phyloP scores from a whole-genome alignment of 2,113 vertebrate species.

The Gallinago media region DNA sequence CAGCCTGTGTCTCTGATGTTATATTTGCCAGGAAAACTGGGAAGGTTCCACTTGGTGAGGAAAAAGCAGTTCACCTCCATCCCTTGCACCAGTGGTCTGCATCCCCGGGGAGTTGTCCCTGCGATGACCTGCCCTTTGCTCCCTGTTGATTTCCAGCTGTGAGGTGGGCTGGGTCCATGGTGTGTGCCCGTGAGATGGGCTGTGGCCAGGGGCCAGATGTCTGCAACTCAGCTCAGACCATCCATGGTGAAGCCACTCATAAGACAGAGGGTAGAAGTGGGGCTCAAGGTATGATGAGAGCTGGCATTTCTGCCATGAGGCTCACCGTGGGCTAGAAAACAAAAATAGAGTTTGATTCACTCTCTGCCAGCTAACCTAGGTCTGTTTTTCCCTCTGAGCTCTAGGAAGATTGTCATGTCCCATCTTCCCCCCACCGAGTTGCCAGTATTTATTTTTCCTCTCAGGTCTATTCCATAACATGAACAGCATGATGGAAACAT shows the following conservation, averaged over 20 bases:
- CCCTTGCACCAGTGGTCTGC: fast-evolving
- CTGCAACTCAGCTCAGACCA: neutral
- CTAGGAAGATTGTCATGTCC: constrained; percentile 58
- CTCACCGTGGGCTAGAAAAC: constrained; percentile 45
- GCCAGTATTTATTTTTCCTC: constrained; percentile 37
- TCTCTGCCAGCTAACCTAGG: constrained; percentile 19
- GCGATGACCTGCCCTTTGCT: neutral
- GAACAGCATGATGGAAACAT: constrained; percentile 26
- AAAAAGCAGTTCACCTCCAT: neutral
- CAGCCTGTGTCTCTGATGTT: neutral
- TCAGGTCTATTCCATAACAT: constrained; percentile 2
- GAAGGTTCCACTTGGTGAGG: neutral
- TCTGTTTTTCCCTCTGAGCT: constrained; percentile 59
- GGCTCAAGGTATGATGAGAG: constrained; percentile 44
- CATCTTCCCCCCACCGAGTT: constrained; percentile 3
- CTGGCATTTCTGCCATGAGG: constrained; percentile 47
- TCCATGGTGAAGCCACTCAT: neutral
- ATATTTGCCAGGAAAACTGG: neutral
- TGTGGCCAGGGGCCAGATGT: fast-evolving
- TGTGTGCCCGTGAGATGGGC: fast-evolving
- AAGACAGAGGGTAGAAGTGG: neutral
- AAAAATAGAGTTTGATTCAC: constrained; percentile 64
- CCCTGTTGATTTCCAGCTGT: neutral
- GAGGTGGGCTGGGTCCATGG: fast-evolving
- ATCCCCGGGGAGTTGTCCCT: neutral